A percentile compares a stretch with the other conserved stretches of the same genome.
phyloP scores from a whole-genome alignment of 2,888 invertebrate genomes.

The Oegoconia quadripuncta region DNA sequence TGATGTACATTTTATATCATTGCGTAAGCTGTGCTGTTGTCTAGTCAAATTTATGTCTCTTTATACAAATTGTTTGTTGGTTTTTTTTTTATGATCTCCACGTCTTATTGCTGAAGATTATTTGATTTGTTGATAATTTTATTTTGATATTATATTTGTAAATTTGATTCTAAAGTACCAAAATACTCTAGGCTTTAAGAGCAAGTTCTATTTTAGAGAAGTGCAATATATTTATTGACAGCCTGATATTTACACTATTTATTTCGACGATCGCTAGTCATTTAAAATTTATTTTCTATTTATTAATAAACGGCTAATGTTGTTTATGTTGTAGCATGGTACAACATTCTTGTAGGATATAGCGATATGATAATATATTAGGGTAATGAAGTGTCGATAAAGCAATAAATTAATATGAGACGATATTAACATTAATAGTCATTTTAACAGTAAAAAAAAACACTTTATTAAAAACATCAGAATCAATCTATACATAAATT shows the following conservation, averaged over 20 bases:
- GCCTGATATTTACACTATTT: slow-evolving; percentile 42
- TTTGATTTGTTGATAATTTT: slow-evolving; percentile 41
- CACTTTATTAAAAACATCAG: slow-evolving; percentile 7
- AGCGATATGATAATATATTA: not conserved
- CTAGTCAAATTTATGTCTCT: too few species aligned
- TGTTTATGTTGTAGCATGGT: slow-evolving; percentile 17
- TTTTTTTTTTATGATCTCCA: slow-evolving; percentile 25
- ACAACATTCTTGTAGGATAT: not conserved
- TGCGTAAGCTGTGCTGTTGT: too few species aligned
- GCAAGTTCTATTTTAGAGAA: slow-evolving; percentile 27
- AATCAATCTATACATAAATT: slow-evolving; percentile 24
- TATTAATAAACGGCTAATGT: slow-evolving; percentile 16
- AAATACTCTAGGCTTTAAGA: slow-evolving; percentile 35
- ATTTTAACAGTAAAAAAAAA: slow-evolving; percentile 39
- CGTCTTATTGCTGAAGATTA: slow-evolving; percentile 16
- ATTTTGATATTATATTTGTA: slow-evolving; percentile 31
- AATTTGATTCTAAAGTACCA: slow-evolving; percentile 27
- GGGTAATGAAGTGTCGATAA: slow-evolving; percentile 22
- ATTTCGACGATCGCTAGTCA: slow-evolving; percentile 38
- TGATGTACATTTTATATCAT: too few species aligned
- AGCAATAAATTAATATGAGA: slow-evolving; percentile 49
- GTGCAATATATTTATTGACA: slow-evolving; percentile 52
- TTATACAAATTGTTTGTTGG: too few species aligned
- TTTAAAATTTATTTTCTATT: slow-evolving; percentile 31
- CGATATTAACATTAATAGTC: slow-evolving; percentile 43